phyloP scores from a whole-genome alignment of 2,888 invertebrate genomes.

The Dione vanillae region DNA sequence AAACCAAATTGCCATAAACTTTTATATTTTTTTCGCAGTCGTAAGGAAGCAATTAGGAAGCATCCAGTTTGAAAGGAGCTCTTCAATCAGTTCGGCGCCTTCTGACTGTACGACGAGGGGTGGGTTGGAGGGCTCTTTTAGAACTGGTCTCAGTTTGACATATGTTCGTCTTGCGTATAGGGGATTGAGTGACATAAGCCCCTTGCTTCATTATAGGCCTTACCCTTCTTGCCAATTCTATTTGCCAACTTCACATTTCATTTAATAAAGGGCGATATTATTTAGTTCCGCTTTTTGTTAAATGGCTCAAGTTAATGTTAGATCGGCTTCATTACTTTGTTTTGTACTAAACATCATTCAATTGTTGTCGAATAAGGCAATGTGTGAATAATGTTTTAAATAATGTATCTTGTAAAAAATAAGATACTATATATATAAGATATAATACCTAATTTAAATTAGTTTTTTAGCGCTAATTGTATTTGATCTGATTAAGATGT shows the following conservation, averaged over 20 bases:
- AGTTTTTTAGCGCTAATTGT: no score
- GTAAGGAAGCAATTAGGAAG: slow-evolving; percentile 72
- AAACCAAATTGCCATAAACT: slow-evolving; percentile 52
- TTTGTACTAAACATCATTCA: neutral
- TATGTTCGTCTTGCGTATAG: slow-evolving; percentile 72
- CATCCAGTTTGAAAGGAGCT: slow-evolving; percentile 59
- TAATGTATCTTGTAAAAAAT: no score
- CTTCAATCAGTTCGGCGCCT: slow-evolving; percentile 42
- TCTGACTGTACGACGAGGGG: slow-evolving; percentile 40
- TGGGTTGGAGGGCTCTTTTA: slow-evolving; percentile 48
- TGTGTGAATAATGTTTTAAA: neutral
- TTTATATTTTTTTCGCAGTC: slow-evolving; percentile 51
- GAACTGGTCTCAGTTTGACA: slow-evolving; percentile 66
- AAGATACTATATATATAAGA: no score
- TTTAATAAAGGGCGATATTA: slow-evolving; percentile 58
- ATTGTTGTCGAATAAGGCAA: slow-evolving; percentile 3
- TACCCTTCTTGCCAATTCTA: slow-evolving; percentile 64
- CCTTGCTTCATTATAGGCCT: slow-evolving; percentile 77
- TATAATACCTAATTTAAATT: no score
- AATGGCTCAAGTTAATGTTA: slow-evolving; percentile 40
- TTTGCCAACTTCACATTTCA: slow-evolving; percentile 71
- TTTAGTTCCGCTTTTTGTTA: slow-evolving; percentile 52
- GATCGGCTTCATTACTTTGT: slow-evolving; percentile 28
- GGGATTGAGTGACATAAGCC: slow-evolving; percentile 80
- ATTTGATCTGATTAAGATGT: no score